Conservation (phyloP, 2,797 vertebrate genomes). For the Gymnoscopelus braueri region DNA sequence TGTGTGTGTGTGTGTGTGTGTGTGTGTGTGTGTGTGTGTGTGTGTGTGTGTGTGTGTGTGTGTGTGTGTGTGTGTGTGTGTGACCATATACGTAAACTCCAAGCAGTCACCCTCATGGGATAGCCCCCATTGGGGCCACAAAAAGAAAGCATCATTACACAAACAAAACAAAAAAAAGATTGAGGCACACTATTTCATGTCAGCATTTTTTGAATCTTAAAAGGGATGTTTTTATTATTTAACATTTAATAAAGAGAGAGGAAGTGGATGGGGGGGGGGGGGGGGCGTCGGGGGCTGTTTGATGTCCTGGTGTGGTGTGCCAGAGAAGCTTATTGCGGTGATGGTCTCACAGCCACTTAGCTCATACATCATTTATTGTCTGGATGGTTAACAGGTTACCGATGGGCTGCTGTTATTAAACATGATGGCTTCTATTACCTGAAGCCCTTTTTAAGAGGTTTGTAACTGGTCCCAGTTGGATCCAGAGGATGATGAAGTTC, state of each 20-base stretch:
- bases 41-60: constrained; percentile 7
- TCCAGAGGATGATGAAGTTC: too few relatives aligned
- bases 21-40: constrained; percentile 10
- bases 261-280: too few relatives aligned
- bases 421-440: too few relatives aligned
- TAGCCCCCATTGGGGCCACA: not conserved
- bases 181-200: not conserved
- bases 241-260: constrained; percentile 9
- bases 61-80: constrained; percentile 9
- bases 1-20: not conserved
- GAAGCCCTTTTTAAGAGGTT: too few relatives aligned
- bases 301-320: not conserved
- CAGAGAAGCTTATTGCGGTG: not conserved
- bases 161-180: not conserved
- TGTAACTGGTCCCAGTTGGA: too few relatives aligned
- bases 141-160: not conserved
- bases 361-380: constrained; percentile 36
- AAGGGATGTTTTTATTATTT: constrained; percentile 10
- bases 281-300: too few relatives aligned
- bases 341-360: not conserved
- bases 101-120: too few relatives aligned
- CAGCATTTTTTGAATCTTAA: constrained; percentile 10
- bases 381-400: constrained; percentile 39
- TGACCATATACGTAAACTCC: not conserved
- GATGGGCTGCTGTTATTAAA: constrained; percentile 3